Conservation (phyloP, 2,888 invertebrate genomes). For the Caenorhabditis uteleia region DNA sequence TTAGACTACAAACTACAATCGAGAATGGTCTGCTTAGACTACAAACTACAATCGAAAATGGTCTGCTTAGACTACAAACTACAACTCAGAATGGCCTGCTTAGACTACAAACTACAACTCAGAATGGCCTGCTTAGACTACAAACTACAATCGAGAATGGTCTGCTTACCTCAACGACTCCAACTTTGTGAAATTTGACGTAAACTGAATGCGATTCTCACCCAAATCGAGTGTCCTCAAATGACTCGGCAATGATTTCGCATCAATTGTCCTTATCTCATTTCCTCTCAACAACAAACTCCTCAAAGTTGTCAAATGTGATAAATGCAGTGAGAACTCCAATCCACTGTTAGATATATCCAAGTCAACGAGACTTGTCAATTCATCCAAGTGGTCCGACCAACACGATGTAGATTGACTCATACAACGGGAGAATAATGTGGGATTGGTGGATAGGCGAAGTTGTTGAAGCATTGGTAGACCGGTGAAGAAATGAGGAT, state of each 20-base stretch:
- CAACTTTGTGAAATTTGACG: constrained; percentile 48
- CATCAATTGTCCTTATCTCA: constrained; percentile 43
- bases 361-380: constrained; percentile 55
- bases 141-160: too few relatives aligned
- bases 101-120: too few relatives aligned
- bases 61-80: too few relatives aligned
- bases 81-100: too few relatives aligned
- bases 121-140: too few relatives aligned
- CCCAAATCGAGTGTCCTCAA: constrained; percentile 51
- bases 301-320: constrained; percentile 28
- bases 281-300: constrained; percentile 38
- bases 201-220: constrained; percentile 56
- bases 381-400: constrained; percentile 47
- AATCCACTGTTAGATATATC: constrained; percentile 55
- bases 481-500: constrained; percentile 51
- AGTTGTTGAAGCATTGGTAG: constrained; percentile 59
- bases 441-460: constrained; percentile 48
- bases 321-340: constrained; percentile 26
- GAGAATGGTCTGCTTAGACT: constrained; percentile 9
- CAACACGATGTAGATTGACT: constrained; percentile 30
- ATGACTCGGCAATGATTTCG: constrained; percentile 40
- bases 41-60: too few relatives aligned
- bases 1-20: too few relatives aligned
- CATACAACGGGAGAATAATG: constrained; percentile 33
- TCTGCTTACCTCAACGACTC: constrained; percentile 21